Conservation (phyloP, 1,140 invertebrate species). For the Trichogramma pretiosum region DNA sequence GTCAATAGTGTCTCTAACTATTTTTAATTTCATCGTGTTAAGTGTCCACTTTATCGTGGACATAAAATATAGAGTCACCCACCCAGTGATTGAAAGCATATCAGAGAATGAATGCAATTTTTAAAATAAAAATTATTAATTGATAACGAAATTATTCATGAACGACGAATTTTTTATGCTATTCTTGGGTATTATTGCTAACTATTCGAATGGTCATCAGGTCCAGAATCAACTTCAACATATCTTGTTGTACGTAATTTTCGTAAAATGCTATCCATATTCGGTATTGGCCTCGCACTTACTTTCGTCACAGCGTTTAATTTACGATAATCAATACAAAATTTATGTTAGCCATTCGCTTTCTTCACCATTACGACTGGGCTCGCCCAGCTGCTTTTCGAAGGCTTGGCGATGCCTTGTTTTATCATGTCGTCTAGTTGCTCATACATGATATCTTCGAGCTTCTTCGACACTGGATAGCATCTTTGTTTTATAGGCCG, state of each 20-base stretch:
- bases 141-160: no score
- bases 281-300: constrained; percentile 42
- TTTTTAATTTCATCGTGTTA: no score
- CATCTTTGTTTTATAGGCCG: constrained; percentile 9
- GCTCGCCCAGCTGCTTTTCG: constrained; percentile 30
- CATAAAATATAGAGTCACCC: no score
- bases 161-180: no score
- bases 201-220: no score
- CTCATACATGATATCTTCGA: neutral
- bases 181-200: no score
- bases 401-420: constrained; percentile 25
- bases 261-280: constrained; percentile 42
- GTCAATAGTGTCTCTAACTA: no score
- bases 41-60: no score
- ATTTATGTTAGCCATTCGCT: constrained; percentile 34
- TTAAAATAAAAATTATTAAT: no score
- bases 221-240: no score
- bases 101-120: no score
- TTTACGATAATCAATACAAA: constrained; percentile 47
- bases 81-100: no score
- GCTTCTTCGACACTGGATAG: neutral
- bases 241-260: constrained; percentile 29
- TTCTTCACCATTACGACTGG: constrained; percentile 42
- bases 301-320: constrained; percentile 35
- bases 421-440: constrained; percentile 8